phyloP scores from a whole-genome alignment of 2,113 vertebrate species.

The Sceloporus tristichus region DNA sequence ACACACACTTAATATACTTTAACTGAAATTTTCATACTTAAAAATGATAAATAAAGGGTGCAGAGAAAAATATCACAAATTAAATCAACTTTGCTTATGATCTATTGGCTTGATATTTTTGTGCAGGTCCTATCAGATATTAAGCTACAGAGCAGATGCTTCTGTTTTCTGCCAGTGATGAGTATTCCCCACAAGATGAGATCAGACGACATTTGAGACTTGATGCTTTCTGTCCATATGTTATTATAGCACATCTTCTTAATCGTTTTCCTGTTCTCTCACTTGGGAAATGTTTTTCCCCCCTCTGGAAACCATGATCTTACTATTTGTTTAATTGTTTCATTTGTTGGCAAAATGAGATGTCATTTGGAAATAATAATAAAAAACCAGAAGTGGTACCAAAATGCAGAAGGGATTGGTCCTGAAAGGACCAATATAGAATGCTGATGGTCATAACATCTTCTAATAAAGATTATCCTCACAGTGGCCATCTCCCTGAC shows the following conservation, averaged over 20 bases:
- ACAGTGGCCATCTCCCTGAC: too few species aligned
- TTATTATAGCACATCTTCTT: conserved; percentile 13
- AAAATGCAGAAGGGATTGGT: background rate
- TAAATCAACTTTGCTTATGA: conserved; percentile 8
- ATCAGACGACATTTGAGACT: conserved; percentile 1
- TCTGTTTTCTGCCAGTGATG: conserved; percentile 8
- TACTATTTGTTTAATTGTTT: conserved; percentile 8
- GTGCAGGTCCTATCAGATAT: conserved; percentile 7
- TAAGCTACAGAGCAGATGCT: conserved; percentile 22
- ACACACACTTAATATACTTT: too few species aligned
- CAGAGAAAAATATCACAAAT: background rate
- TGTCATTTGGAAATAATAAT: conserved; percentile 7
- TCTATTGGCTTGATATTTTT: background rate
- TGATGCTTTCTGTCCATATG: conserved; percentile 27
- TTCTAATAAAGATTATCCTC: too few species aligned
- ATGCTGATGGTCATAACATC: too few species aligned
- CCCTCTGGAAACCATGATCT: background rate
- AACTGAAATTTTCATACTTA: background rate
- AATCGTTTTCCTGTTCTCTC: background rate
- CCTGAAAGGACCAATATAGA: too few species aligned
- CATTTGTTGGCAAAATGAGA: background rate
- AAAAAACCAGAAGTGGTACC: background rate
- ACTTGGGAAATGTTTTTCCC: background rate
- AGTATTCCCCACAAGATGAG: conserved; percentile 25
- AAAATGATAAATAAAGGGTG: background rate